Conservation (phyloP, 2,888 invertebrate genomes). For the Fissipunctia ypsillon region DNA sequence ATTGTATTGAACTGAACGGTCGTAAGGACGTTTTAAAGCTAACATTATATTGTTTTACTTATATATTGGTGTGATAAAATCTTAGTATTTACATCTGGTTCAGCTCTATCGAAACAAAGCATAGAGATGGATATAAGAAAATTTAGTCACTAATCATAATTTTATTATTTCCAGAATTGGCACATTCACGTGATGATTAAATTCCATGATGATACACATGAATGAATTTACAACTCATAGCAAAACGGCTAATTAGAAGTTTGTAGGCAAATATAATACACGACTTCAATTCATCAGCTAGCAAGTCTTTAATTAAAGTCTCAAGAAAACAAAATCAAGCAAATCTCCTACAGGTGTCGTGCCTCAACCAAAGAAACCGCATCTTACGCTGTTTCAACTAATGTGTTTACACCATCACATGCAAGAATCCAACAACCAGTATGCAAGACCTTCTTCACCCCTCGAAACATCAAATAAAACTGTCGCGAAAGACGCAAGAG, state of each 20-base stretch:
- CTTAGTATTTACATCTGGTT: not conserved
- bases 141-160: no score
- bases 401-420: constrained; percentile 88
- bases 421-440: constrained; percentile 77
- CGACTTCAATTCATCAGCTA: constrained; percentile 21
- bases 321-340: constrained; percentile 63
- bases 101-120: not conserved
- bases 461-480: constrained; percentile 41
- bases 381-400: constrained; percentile 78
- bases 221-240: not conserved
- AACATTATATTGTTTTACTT: no score
- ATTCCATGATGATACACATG: not conserved
- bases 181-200: not conserved
- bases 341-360: constrained; percentile 79
- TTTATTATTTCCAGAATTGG: not conserved
- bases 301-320: constrained; percentile 63
- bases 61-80: no score
- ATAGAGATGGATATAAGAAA: no score
- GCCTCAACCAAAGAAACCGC: constrained; percentile 79
- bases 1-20: constrained; percentile 27
- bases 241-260: constrained; percentile 29
- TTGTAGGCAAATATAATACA: constrained; percentile 32
- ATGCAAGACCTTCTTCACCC: constrained; percentile 68
- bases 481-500: constrained; percentile 19
- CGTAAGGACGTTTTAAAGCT: not conserved